These are phyloP conservation scores for Centruroides vittatus DNA, from an alignment of 1,140 invertebrate genomes.

Conservation along the genomic window DNA sequence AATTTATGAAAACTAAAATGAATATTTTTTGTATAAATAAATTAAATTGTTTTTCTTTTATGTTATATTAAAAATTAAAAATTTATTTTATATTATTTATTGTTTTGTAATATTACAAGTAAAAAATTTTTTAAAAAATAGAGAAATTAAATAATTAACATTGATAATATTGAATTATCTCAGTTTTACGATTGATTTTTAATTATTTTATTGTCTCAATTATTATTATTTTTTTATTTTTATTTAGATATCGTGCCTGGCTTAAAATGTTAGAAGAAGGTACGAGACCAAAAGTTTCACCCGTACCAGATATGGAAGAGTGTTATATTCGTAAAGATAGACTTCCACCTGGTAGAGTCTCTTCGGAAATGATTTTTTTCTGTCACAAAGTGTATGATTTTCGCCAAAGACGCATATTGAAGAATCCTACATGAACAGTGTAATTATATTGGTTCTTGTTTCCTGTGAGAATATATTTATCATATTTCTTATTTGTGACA, in stretches of 20 bases:
- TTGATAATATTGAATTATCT: background rate
- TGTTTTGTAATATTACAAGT: too few species aligned
- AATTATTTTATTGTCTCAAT: background rate
- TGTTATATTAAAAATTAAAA: too few species aligned
- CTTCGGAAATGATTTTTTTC: slow-evolving; percentile 79
- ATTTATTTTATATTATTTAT: too few species aligned
- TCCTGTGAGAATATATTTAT: too few species aligned
- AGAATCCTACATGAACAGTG: slow-evolving; percentile 11
- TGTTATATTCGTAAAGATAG: slow-evolving; percentile 36
- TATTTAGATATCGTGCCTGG: slow-evolving; percentile 3
- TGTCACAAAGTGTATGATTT: slow-evolving; percentile 91
- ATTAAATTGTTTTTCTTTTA: too few species aligned
- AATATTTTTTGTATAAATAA: too few species aligned
- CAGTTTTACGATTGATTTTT: background rate
- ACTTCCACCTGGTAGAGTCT: slow-evolving; percentile 54
- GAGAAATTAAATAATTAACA: background rate
- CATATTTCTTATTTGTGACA: too few species aligned
- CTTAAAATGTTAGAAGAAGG: slow-evolving; percentile 4
- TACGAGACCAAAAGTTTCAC: slow-evolving; percentile 22
- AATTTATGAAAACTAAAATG: too few species aligned
- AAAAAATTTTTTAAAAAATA: too few species aligned
- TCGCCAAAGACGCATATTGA: slow-evolving; percentile 44
- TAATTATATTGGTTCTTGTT: too few species aligned
- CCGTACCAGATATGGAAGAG: slow-evolving; percentile 38
- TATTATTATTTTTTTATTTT: background rate